Evolutionary conservation across 2,888 invertebrate species (phyloP).

Genomic region (Tetanocera ferruginea): DNA sequence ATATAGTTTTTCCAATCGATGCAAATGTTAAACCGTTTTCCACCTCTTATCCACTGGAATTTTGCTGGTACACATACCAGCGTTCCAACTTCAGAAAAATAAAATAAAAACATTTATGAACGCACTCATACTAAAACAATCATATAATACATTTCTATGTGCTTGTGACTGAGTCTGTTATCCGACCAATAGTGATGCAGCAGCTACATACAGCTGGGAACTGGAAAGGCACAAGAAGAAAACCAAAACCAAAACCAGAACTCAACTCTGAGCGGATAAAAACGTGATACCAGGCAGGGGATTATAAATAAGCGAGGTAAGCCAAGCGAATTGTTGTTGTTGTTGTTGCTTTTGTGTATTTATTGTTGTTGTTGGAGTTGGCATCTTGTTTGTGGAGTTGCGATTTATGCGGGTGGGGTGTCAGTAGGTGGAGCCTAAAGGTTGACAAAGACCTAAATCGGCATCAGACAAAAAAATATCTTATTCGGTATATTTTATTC

Average conservation of each 20-base stretch:
- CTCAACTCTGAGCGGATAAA: background rate
- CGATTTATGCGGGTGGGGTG: conserved; percentile 61
- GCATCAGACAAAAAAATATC: background rate
- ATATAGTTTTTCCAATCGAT: background rate
- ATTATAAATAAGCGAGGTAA: background rate
- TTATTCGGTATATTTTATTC: conserved; percentile 13
- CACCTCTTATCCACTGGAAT: background rate
- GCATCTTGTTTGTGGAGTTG: conserved; percentile 53
- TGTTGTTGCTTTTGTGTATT: conserved; percentile 27
- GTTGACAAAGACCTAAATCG: background rate
- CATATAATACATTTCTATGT: background rate
- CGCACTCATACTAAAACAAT: background rate
- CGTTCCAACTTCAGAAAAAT: background rate
- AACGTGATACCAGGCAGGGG: background rate
- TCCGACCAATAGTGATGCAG: conserved; percentile 45
- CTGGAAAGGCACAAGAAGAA: conserved; percentile 25
- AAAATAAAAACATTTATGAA: background rate
- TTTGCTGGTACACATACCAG: background rate
- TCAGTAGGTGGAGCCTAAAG: conserved; percentile 45
- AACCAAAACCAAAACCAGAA: conserved; percentile 1
- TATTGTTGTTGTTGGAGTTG: background rate
- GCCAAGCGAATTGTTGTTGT: conserved; percentile 13
- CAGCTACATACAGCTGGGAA: conserved; percentile 26
- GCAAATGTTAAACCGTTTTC: background rate
- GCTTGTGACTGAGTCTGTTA: conserved; percentile 19